These are phyloP conservation scores for Mythimna albipuncta DNA, from an alignment of 2,888 invertebrate species.

Conservation along the genomic window DNA sequence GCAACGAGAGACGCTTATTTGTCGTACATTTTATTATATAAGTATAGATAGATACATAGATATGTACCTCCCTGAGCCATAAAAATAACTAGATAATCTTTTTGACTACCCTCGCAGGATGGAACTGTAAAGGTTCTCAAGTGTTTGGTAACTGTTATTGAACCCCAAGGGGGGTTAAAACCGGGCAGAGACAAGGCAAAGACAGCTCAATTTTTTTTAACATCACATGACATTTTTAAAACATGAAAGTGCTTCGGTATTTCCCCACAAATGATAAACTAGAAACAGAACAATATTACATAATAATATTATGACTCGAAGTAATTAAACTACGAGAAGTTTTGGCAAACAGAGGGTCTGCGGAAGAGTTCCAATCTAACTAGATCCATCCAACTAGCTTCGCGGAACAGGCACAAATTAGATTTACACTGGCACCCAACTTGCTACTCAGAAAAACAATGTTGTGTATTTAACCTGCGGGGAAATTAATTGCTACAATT, in stretches of 20 bases:
- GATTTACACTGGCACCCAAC: slow-evolving; percentile 46
- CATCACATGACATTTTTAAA: background rate
- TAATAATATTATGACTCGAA: slow-evolving; percentile 21
- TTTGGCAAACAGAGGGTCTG: slow-evolving; percentile 32
- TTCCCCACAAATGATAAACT: background rate
- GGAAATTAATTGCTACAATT: slow-evolving; percentile 37
- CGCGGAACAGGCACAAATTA: slow-evolving; percentile 46
- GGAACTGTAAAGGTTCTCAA: no score
- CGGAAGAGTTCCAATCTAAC: slow-evolving; percentile 32
- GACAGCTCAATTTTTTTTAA: background rate
- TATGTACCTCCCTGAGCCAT: no score
- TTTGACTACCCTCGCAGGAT: no score
- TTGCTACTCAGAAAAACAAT: slow-evolving; percentile 52
- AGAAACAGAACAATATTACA: slow-evolving; percentile 18
- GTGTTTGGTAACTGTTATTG: no score
- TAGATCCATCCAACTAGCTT: slow-evolving; percentile 24
- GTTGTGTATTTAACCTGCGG: slow-evolving; percentile 21
- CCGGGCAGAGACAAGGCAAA: no score
- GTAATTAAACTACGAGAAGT: slow-evolving; percentile 48
- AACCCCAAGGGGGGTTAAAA: no score
- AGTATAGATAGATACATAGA: no score
- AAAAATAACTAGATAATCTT: no score
- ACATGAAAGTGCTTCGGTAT: background rate
- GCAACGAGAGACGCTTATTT: background rate
- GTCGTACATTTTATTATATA: no score